Evolutionary conservation across 2,888 invertebrate species (phyloP).

Genomic region (Acrobasis suavella): DNA sequence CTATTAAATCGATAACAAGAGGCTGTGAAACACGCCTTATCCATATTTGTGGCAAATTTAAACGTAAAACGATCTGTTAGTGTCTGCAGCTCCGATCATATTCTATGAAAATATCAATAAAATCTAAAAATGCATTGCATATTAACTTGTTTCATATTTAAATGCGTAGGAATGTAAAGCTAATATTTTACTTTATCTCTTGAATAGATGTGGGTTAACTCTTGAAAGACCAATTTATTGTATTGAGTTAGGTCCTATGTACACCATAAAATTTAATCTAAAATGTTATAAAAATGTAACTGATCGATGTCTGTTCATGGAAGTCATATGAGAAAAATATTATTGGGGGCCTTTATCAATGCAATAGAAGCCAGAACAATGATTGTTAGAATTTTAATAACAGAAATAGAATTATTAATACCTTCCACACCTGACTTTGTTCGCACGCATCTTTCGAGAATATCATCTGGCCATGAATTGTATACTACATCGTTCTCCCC

Average conservation of each 20-base stretch:
- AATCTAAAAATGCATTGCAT: conserved; percentile 10
- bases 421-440: too few species aligned
- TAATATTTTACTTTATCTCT: conserved; percentile 25
- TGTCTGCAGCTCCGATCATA: not conserved
- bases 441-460: too few species aligned
- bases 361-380: too few species aligned
- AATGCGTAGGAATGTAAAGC: conserved; percentile 20
- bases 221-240: conserved; percentile 27
- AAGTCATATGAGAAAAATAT: too few species aligned
- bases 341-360: too few species aligned
- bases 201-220: conserved; percentile 29
- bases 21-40: not conserved
- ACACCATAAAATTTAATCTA: not conserved
- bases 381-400: too few species aligned
- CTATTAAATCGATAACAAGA: conserved; percentile 10
- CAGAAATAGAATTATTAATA: too few species aligned
- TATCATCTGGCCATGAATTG: too few species aligned
- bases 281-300: too few species aligned
- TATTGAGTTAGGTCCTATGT: conserved; percentile 10
- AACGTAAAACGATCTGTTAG: conserved; percentile 1
- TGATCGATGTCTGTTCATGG: too few species aligned
- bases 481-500: too few species aligned
- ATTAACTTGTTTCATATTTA: conserved; percentile 24
- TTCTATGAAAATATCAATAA: conserved; percentile 1
- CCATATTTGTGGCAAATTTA: conserved; percentile 2